A percentile compares a stretch with the other conserved stretches of the same genome.
Conservation (phyloP, 2,113 vertebrate species). For the Myanophis thanlyinensis region DNA sequence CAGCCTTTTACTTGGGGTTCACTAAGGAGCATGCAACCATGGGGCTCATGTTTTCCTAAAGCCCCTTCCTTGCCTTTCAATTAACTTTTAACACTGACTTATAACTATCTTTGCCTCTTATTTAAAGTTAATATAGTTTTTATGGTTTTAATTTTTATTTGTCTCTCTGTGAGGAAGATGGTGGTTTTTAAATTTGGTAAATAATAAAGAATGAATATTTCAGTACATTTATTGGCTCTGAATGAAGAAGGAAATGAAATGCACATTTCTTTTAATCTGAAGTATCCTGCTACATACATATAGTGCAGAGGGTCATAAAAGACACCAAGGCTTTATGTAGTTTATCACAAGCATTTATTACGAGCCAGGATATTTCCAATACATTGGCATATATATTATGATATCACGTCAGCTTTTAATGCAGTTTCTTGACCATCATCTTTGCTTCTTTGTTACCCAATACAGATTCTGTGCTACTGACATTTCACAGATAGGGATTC, state of each 20-base stretch:
- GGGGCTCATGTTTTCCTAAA: neutral
- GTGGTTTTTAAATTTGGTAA: no score
- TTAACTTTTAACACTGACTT: neutral
- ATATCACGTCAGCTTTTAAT: neutral
- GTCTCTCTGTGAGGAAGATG: no score
- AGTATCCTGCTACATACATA: neutral
- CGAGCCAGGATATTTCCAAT: neutral
- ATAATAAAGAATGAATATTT: no score
- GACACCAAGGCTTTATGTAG: neutral
- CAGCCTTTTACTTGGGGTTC: neutral
- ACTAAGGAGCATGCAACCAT: neutral
- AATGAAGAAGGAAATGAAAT: neutral
- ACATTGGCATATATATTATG: neutral
- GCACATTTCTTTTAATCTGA: neutral
- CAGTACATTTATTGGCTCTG: neutral
- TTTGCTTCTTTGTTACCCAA: neutral
- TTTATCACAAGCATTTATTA: neutral
- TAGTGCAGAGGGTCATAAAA: neutral
- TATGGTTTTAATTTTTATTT: neutral
- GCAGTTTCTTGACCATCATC: neutral
- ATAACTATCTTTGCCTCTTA: neutral
- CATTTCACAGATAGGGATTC: neutral
- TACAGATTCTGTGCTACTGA: neutral
- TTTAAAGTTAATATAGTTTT: neutral
- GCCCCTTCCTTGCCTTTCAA: neutral